phyloP scores from a whole-genome alignment of 2,113 vertebrate genomes.

The Cavia porcellus region DNA sequence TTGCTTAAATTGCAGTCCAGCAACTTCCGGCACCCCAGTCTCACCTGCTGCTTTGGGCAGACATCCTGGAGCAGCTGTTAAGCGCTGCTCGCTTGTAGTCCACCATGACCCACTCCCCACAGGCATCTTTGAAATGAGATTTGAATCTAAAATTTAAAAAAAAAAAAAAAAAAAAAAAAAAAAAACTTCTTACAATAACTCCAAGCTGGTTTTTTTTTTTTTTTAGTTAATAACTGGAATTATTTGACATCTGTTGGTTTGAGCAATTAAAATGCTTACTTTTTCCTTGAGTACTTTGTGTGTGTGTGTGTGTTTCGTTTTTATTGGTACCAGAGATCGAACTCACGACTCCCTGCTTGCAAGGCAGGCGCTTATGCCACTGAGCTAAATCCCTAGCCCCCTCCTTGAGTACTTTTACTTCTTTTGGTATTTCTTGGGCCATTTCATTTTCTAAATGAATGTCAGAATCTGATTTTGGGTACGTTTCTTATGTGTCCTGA shows the following conservation, averaged over 20 bases:
- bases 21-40: background rate
- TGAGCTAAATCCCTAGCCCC: no score
- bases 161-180: background rate
- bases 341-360: no score
- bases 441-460: background rate
- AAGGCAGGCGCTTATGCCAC: no score
- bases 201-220: background rate
- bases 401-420: background rate
- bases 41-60: background rate
- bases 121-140: background rate
- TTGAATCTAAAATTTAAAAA: constrained; percentile 7
- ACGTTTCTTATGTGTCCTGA: background rate
- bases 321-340: no score
- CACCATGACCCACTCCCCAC: background rate
- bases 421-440: background rate
- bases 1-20: background rate
- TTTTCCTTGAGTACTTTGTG: background rate
- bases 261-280: background rate
- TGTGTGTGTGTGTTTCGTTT: no score
- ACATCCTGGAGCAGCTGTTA: background rate
- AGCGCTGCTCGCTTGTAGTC: background rate
- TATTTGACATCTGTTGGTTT: background rate
- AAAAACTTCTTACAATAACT: background rate
- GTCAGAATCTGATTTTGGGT: background rate
- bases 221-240: background rate